Conservation (phyloP, 1,140 invertebrate species). For the Magallana gigas region DNA sequence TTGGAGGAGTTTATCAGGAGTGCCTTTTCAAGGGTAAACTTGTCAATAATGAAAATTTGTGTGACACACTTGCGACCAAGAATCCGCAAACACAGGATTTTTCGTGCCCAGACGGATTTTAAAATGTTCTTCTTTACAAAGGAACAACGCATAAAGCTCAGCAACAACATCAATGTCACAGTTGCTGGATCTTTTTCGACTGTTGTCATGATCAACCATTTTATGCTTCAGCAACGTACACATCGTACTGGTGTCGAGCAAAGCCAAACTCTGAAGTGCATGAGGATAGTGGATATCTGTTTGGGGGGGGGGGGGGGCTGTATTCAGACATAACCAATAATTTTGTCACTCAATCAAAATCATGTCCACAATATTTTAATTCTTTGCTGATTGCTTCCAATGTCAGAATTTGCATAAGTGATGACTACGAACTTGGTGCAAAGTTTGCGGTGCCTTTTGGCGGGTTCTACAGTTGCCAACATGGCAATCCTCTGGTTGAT, state of each 20-base stretch:
- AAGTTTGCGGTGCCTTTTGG: slow-evolving; percentile 63
- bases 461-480: slow-evolving; percentile 68
- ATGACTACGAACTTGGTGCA: slow-evolving; percentile 63
- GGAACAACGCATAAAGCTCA: slow-evolving; percentile 1
- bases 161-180: neutral
- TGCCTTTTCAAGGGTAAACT: slow-evolving; percentile 48
- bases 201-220: slow-evolving; percentile 50
- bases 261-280: slow-evolving; percentile 16
- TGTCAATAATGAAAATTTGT: slow-evolving; percentile 42
- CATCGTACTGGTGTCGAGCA: slow-evolving; percentile 64
- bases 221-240: slow-evolving; percentile 50
- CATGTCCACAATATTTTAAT: slow-evolving; percentile 62
- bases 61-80: slow-evolving; percentile 45
- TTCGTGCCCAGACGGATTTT: slow-evolving; percentile 61
- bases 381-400: slow-evolving; percentile 48
- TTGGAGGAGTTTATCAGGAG: slow-evolving; percentile 73
- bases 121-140: slow-evolving; percentile 57
- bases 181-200: slow-evolving; percentile 38
- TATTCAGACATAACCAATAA: slow-evolving; percentile 57
- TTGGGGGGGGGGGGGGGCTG: slow-evolving; percentile 66
- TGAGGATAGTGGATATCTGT: slow-evolving; percentile 57
- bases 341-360: slow-evolving; percentile 57
- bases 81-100: slow-evolving; percentile 69
- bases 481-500: slow-evolving; percentile 64
- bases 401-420: slow-evolving; percentile 64